Percentiles rank a stretch among this genome's conserved stretches.
These are phyloP conservation scores for Agriopis marginaria DNA, from an alignment of 2,888 invertebrate species.

Conservation along the genomic window DNA sequence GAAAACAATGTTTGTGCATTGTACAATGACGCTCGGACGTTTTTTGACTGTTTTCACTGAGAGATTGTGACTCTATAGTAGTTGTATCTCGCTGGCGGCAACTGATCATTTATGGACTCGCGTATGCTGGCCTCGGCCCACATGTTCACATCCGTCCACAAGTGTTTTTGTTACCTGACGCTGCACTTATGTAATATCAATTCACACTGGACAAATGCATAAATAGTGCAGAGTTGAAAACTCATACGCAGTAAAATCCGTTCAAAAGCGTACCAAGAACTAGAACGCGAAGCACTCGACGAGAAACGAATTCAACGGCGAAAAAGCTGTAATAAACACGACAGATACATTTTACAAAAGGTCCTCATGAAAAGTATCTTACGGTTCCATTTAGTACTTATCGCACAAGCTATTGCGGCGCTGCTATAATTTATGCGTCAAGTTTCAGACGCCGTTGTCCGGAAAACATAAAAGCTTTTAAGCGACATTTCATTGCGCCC, in stretches of 20 bases:
- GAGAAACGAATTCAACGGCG: conserved; percentile 2
- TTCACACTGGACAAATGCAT: not conserved
- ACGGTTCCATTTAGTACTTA: conserved; percentile 39
- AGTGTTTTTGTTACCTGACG: not conserved
- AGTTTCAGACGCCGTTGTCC: conserved; percentile 62
- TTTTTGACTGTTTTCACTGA: no score
- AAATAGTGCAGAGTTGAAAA: not conserved
- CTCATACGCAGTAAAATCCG: not conserved
- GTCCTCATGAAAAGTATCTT: conserved; percentile 30
- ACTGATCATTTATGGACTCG: no score
- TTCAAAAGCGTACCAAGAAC: not conserved
- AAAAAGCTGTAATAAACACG: conserved; percentile 15
- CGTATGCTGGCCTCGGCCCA: no score
- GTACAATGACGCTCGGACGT: no score
- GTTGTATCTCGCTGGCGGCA: no score
- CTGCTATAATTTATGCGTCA: conserved; percentile 45
- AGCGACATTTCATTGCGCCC: conserved; percentile 59
- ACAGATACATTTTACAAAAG: conserved; percentile 29
- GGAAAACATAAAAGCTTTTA: conserved; percentile 78
- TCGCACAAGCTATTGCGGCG: conserved; percentile 35
- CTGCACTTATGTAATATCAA: not conserved
- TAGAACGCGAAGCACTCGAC: not conserved
- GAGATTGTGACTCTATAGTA: no score
- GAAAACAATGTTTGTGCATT: no score
- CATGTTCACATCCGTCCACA: not conserved